These are phyloP conservation scores for Eptesicus fuscus DNA, from an alignment of 2,113 vertebrate genomes.

Conservation along the genomic window DNA sequence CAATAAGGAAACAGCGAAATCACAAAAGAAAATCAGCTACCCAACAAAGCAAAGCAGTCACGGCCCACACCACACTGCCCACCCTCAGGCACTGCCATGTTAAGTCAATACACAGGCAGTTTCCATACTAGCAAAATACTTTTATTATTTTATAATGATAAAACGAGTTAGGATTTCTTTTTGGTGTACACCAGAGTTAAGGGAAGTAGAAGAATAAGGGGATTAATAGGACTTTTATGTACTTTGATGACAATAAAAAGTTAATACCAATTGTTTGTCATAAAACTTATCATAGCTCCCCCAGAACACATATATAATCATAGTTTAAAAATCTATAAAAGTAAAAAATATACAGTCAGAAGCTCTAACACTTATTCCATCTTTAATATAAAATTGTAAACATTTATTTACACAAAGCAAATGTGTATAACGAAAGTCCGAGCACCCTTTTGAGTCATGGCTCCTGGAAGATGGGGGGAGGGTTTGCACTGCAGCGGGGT, in stretches of 20 bases:
- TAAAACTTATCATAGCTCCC: slow-evolving; percentile 83
- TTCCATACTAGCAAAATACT: slow-evolving; percentile 89
- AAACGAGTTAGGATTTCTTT: slow-evolving; percentile 84
- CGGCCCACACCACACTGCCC: neutral
- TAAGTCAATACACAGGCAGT: slow-evolving; percentile 63
- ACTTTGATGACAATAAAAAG: slow-evolving; percentile 83
- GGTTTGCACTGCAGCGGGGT: slow-evolving; percentile 73
- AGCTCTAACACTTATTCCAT: slow-evolving; percentile 86
- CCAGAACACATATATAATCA: slow-evolving; percentile 87
- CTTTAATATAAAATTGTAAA: slow-evolving; percentile 92
- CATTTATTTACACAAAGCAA: slow-evolving; percentile 91
- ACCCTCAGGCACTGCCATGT: neutral
- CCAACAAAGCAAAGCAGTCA: neutral
- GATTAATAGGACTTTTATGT: slow-evolving; percentile 85
- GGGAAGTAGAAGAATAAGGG: slow-evolving; percentile 84
- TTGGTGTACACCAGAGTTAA: slow-evolving; percentile 85
- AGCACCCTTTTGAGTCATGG: slow-evolving; percentile 84
- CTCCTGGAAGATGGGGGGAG: slow-evolving; percentile 79
- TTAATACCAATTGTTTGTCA: slow-evolving; percentile 84
- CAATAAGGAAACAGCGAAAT: neutral
- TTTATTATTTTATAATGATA: slow-evolving; percentile 86
- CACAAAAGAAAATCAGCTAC: neutral
- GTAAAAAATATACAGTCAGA: slow-evolving; percentile 93
- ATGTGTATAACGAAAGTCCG: slow-evolving; percentile 83
- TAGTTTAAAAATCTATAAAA: slow-evolving; percentile 91